A percentile compares a stretch with the other conserved stretches of the same genome.
phyloP scores from a whole-genome alignment of 2,888 invertebrate species.

The Epinotia ramella region DNA sequence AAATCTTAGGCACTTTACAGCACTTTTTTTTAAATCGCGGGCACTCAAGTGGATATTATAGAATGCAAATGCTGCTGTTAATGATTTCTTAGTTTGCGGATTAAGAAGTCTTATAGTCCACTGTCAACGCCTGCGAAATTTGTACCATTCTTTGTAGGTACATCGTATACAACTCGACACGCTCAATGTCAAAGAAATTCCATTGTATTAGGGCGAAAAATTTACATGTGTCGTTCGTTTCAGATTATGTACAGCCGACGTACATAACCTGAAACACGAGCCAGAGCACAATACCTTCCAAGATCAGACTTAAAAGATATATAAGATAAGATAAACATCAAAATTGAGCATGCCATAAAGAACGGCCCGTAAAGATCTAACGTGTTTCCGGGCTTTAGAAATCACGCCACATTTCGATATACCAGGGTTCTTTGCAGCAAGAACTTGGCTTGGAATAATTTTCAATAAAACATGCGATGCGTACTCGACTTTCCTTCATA shows the following conservation, averaged over 20 bases:
- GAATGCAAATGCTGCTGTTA: not conserved
- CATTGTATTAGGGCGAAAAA: not conserved
- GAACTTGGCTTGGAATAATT: slow-evolving; percentile 51
- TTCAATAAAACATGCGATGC: slow-evolving; percentile 59
- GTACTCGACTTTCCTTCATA: slow-evolving; percentile 52
- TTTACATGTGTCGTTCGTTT: not conserved
- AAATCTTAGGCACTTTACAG: too few relatives aligned
- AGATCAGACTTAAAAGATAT: slow-evolving; percentile 42
- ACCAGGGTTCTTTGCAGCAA: slow-evolving; percentile 26
- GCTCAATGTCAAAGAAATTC: too few relatives aligned
- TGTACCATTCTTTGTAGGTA: too few relatives aligned
- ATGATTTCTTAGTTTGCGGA: too few relatives aligned
- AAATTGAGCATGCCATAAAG: slow-evolving; percentile 40
- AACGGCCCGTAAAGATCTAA: slow-evolving; percentile 33
- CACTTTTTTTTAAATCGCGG: too few relatives aligned
- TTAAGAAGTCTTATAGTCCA: too few relatives aligned
- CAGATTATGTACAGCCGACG: too few relatives aligned
- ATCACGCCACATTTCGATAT: slow-evolving; percentile 43
- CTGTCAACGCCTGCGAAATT: too few relatives aligned
- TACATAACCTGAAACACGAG: slow-evolving; percentile 6
- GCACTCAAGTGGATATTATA: too few relatives aligned
- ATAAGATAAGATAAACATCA: slow-evolving; percentile 44
- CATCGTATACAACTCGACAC: too few relatives aligned
- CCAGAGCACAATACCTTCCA: slow-evolving; percentile 10
- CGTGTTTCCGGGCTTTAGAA: slow-evolving; percentile 33